phyloP scores from a whole-genome alignment of 2,113 vertebrate genomes.

The Hoplias malabaricus region DNA sequence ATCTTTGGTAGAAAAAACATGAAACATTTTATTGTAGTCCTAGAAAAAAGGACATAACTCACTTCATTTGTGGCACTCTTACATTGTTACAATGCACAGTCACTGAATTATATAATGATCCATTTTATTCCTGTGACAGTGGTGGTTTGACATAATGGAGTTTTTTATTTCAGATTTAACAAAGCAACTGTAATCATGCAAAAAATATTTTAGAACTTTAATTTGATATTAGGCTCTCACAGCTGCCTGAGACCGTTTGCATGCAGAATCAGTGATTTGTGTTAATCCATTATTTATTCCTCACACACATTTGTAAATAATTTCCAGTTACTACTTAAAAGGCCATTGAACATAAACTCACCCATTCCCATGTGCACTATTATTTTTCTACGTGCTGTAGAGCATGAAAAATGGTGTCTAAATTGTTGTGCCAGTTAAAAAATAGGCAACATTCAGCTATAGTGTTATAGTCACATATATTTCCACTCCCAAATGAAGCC shows the following conservation, averaged over 20 bases:
- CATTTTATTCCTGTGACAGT: background rate
- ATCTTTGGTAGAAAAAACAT: background rate
- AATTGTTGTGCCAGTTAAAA: background rate
- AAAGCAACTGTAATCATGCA: background rate
- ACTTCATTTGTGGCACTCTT: too few species aligned
- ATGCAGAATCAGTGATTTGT: background rate
- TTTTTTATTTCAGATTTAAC: background rate
- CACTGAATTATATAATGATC: background rate
- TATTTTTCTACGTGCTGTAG: background rate
- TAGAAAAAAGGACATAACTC: too few species aligned
- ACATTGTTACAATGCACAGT: background rate
- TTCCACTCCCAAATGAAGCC: background rate
- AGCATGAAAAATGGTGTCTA: background rate
- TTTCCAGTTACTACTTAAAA: background rate
- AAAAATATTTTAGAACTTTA: background rate
- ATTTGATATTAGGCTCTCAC: background rate
- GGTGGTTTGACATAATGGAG: background rate
- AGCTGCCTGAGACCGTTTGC: background rate
- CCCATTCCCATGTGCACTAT: background rate
- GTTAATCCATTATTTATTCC: too few species aligned
- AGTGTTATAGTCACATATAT: background rate
- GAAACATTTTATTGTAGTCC: background rate
- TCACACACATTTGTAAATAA: background rate
- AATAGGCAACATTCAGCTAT: background rate
- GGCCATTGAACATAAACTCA: background rate